Conservation (phyloP, 2,113 vertebrate genomes). For the Eulemur rufifrons region DNA sequence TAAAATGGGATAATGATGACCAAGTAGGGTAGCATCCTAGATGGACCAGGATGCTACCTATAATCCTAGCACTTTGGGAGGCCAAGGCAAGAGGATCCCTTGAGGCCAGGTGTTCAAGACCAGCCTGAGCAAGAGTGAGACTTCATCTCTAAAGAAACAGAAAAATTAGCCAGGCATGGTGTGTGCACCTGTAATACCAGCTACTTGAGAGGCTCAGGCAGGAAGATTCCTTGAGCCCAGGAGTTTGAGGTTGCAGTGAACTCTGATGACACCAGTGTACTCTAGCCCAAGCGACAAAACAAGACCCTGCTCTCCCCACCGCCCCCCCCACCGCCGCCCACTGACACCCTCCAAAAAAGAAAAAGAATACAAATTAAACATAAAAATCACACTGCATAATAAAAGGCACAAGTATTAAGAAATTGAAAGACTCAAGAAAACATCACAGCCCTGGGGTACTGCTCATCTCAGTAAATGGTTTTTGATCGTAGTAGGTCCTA, state of each 20-base stretch:
- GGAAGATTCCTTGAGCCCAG: neutral
- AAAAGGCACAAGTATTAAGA: slow-evolving; percentile 16
- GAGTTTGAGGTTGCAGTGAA: neutral
- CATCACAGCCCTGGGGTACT: neutral
- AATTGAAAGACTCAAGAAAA: slow-evolving; percentile 14
- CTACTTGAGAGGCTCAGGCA: neutral
- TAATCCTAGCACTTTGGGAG: neutral
- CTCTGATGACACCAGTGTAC: neutral
- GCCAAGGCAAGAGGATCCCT: neutral
- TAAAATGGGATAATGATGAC: neutral
- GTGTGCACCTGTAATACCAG: too few species aligned
- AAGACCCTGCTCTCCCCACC: neutral
- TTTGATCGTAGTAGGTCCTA: neutral
- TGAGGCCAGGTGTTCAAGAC: too few species aligned
- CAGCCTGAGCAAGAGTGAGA: too few species aligned
- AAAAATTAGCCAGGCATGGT: too few species aligned
- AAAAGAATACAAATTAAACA: neutral
- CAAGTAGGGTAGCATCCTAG: neutral
- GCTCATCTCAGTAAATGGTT: neutral
- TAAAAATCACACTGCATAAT: slow-evolving; percentile 11
- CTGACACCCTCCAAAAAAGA: neutral
- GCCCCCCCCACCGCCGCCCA: too few species aligned
- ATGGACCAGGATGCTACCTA: neutral
- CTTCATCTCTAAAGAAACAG: too few species aligned
- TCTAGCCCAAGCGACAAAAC: neutral